These are phyloP conservation scores for Lepidotrigona ventralis DNA, from an alignment of 1,140 invertebrate genomes.

Conservation along the genomic window DNA sequence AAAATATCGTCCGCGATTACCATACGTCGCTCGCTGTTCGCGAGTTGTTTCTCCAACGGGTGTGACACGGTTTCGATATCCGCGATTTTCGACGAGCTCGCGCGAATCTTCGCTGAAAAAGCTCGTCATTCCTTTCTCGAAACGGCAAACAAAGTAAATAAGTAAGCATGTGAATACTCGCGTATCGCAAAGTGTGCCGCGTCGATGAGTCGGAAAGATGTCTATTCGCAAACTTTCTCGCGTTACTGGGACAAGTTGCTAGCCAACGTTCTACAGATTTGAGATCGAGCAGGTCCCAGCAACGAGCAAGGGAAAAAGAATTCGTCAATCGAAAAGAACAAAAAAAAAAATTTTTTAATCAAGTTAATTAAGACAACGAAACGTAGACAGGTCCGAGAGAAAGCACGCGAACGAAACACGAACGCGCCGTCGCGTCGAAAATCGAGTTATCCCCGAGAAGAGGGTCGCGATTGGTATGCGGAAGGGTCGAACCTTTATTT, in stretches of 20 bases:
- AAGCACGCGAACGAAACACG: not conserved
- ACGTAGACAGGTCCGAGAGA: not conserved
- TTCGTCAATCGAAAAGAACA: not conserved
- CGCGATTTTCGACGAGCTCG: not conserved
- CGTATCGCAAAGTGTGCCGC: constrained; percentile 38
- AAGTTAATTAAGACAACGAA: not conserved
- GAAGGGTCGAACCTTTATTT: constrained; percentile 4
- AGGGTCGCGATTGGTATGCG: not conserved
- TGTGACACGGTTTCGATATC: constrained; percentile 18
- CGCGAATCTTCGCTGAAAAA: not conserved
- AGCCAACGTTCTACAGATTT: too few relatives aligned
- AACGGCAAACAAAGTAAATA: not conserved
- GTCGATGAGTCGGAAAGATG: constrained; percentile 5
- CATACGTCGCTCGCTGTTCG: constrained; percentile 28
- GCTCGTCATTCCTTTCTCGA: not conserved
- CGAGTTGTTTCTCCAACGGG: not conserved
- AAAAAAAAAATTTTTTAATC: not conserved
- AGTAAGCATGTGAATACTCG: too few relatives aligned
- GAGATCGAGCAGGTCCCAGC: too few relatives aligned
- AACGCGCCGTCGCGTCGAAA: not conserved
- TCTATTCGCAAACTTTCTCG: constrained; percentile 51
- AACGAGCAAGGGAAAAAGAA: not conserved
- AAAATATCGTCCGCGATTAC: constrained; percentile 50
- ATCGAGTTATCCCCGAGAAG: not conserved
- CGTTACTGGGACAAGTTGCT: constrained; percentile 10